A percentile compares a stretch with the other conserved stretches of the same genome.
Conservation (phyloP, 1,140 invertebrate genomes). For the Temnothorax longispinosus region DNA sequence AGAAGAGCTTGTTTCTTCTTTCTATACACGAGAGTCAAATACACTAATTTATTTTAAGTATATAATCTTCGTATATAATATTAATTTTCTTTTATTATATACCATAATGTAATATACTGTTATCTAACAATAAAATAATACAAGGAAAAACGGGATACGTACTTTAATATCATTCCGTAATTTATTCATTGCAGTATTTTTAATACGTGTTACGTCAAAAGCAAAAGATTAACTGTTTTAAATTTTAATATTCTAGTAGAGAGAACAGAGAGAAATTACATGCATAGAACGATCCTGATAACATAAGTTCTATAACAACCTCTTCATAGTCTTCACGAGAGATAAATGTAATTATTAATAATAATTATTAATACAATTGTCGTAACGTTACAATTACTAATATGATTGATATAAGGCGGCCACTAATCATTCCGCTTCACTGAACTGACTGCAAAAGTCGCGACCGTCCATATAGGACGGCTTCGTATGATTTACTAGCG, state of each 20-base stretch:
- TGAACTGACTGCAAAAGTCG: neutral
- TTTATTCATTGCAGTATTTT: neutral
- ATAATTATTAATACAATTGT: neutral
- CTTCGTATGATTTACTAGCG: conserved; percentile 36
- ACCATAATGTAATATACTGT: neutral
- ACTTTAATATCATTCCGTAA: neutral
- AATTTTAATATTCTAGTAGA: neutral
- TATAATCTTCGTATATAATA: neutral
- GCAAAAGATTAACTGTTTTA: neutral
- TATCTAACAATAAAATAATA: neutral
- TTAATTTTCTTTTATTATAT: neutral
- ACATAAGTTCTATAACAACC: neutral
- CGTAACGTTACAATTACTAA: neutral
- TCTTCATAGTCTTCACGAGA: neutral
- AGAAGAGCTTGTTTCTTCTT: neutral
- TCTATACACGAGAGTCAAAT: neutral
- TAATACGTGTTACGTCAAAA: neutral
- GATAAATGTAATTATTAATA: neutral
- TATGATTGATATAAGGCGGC: neutral
- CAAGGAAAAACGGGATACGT: neutral
- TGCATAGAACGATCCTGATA: neutral
- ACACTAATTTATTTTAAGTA: neutral
- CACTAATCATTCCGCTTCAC: neutral
- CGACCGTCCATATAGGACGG: neutral
- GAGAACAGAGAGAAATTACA: neutral